Percentiles rank a stretch among this genome's conserved stretches.
These are phyloP conservation scores for Crambe crambe DNA, from an alignment of 37 sponge, comb jelly and placozoan species.

Conservation along the genomic window DNA sequence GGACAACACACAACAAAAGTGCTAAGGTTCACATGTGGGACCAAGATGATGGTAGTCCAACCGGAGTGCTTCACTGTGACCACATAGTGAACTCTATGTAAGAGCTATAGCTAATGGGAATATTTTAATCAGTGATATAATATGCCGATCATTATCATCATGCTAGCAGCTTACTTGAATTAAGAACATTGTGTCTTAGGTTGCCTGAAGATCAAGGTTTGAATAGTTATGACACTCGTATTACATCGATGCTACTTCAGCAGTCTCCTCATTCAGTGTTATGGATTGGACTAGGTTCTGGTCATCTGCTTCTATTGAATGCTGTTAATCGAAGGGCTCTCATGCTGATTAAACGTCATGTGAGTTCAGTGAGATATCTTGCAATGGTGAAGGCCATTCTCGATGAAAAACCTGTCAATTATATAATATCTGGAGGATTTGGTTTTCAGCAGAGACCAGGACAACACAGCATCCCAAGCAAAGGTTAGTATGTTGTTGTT, in stretches of 20 bases:
- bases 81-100: constrained; percentile 34
- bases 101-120: not conserved
- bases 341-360: constrained; percentile 43
- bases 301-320: constrained; percentile 67
- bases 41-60: constrained; percentile 41
- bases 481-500: constrained; percentile 10
- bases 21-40: constrained; percentile 70
- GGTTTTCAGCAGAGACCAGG: constrained; percentile 55
- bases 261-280: constrained; percentile 35
- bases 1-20: constrained; percentile 55
- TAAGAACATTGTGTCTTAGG: constrained; percentile 11
- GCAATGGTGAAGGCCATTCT: constrained; percentile 23
- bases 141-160: not conserved
- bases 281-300: constrained; percentile 75
- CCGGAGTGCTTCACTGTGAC: constrained; percentile 44
- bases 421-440: constrained; percentile 51
- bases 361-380: constrained; percentile 30
- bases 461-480: not conserved
- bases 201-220: constrained; percentile 1
- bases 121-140: not conserved
- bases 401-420: constrained; percentile 36
- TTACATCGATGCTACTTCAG: constrained; percentile 65
- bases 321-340: constrained; percentile 51
- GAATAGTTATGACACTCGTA: not conserved
- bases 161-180: not conserved